A percentile compares a stretch with the other conserved stretches of the same genome.
These are phyloP conservation scores for Hyles euphorbiae DNA, from an alignment of 1,140 invertebrate species.

Conservation along the genomic window DNA sequence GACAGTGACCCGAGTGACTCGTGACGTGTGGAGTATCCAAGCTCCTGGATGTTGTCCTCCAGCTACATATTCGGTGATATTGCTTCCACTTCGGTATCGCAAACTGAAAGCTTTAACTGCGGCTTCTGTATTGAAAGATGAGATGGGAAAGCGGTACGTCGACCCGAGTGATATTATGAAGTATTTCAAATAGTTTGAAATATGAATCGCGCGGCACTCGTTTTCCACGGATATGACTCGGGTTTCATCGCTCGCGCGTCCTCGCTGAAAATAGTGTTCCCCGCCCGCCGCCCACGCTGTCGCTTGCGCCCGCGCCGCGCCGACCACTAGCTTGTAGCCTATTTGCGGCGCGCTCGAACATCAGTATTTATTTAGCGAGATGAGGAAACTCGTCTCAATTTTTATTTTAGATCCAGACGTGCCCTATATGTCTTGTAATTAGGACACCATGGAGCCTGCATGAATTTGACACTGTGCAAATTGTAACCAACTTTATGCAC, in stretches of 20 bases:
- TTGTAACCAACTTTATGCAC: background rate
- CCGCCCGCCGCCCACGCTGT: constrained; percentile 34
- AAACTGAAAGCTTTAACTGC: constrained; percentile 14
- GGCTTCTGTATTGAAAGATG: constrained; percentile 7
- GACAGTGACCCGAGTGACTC: constrained; percentile 34
- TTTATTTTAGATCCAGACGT: constrained; percentile 56
- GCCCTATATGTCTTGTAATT: constrained; percentile 59
- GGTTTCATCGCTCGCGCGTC: constrained; percentile 59
- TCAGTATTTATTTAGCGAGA: constrained; percentile 70
- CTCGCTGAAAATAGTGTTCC: constrained; percentile 66
- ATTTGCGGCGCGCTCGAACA: constrained; percentile 60
- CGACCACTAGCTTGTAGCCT: constrained; percentile 36
- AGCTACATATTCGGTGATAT: constrained; percentile 25
- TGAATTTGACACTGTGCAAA: constrained; percentile 4
- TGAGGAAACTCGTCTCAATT: constrained; percentile 62
- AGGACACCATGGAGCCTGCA: constrained; percentile 25
- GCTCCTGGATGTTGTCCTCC: constrained; percentile 32
- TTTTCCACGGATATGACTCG: constrained; percentile 51
- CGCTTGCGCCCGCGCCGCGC: constrained; percentile 24
- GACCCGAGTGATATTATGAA: constrained; percentile 4
- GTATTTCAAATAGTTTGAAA: constrained; percentile 6
- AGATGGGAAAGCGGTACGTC: too few relatives aligned
- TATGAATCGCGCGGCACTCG: constrained; percentile 23
- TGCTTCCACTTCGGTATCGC: constrained; percentile 10
- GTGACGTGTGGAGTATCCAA: constrained; percentile 49